phyloP scores from a whole-genome alignment of 1,140 invertebrate genomes.

The Musca vetustissima region DNA sequence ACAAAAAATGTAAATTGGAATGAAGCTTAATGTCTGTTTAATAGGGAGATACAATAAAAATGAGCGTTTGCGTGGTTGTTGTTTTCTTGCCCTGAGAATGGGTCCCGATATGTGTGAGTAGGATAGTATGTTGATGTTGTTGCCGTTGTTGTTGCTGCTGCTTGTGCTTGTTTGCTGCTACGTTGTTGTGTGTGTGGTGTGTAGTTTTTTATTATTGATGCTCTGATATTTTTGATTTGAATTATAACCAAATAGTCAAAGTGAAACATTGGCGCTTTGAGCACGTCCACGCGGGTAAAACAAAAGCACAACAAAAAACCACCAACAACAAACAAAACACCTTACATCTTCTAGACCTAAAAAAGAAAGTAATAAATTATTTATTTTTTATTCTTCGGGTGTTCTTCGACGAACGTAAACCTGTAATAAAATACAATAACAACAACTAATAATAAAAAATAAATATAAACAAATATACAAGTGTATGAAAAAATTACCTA shows the following conservation, averaged over 20 bases:
- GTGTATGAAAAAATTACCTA: no score
- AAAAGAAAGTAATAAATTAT: not conserved
- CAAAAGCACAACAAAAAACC: conserved; percentile 7
- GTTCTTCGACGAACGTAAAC: no score
- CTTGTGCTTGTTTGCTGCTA: no score
- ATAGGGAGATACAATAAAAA: conserved; percentile 11
- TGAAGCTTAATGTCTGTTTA: conserved; percentile 16
- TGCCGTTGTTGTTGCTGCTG: not conserved
- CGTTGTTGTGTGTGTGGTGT: conserved; percentile 10
- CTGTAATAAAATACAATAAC: no score
- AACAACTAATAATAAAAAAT: no score
- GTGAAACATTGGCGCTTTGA: conserved; percentile 56
- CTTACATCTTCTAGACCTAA: not conserved
- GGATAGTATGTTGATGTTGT: not conserved
- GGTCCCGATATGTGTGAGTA: no score
- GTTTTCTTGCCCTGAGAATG: no score
- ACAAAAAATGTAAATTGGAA: conserved; percentile 14
- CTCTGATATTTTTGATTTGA: conserved; percentile 54
- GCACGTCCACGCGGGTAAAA: conserved; percentile 54
- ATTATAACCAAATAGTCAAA: conserved; percentile 57
- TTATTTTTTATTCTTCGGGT: no score
- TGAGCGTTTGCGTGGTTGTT: not conserved
- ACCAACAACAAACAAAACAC: conserved; percentile 9
- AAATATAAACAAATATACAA: no score
- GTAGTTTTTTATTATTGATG: conserved; percentile 56